Percentiles rank a stretch among this genome's conserved stretches.
These are phyloP conservation scores for Heliocidaris tuberculata DNA, from an alignment of 35 echinoderm and acorn worm genomes.

Conservation along the genomic window DNA sequence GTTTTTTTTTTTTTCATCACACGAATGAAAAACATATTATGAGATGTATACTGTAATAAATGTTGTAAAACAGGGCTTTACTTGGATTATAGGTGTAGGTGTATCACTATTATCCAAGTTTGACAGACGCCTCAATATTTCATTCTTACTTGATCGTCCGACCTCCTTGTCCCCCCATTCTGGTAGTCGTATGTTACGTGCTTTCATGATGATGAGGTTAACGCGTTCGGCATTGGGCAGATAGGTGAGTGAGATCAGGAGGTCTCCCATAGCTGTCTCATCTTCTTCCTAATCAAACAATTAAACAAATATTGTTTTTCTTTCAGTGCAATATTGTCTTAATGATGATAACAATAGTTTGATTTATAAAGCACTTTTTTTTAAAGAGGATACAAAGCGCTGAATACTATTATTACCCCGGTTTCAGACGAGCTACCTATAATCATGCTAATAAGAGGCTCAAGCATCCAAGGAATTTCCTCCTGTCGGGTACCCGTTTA, in stretches of 20 bases:
- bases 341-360: too few species aligned
- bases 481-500: too few species aligned
- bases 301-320: neutral
- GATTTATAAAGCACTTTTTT: neutral
- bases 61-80: too few species aligned
- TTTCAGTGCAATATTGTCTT: neutral
- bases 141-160: constrained; percentile 52
- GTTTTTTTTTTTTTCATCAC: too few species aligned
- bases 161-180: constrained; percentile 49
- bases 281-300: constrained; percentile 44
- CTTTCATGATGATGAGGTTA: constrained; percentile 74
- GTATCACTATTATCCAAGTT: too few species aligned
- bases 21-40: too few species aligned
- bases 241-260: constrained; percentile 77
- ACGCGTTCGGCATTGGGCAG: constrained; percentile 81
- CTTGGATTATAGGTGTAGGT: too few species aligned
- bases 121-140: neutral
- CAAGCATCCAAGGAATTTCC: too few species aligned
- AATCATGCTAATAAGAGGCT: neutral
- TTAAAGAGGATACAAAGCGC: neutral
- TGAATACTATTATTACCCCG: neutral
- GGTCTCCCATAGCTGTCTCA: constrained; percentile 56
- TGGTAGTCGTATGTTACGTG: constrained; percentile 56
- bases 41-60: too few species aligned
- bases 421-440: too few species aligned